Base-by-base conservation (phyloP, 1,140 invertebrate species). In the Notospermus geniculatus region DNA sequence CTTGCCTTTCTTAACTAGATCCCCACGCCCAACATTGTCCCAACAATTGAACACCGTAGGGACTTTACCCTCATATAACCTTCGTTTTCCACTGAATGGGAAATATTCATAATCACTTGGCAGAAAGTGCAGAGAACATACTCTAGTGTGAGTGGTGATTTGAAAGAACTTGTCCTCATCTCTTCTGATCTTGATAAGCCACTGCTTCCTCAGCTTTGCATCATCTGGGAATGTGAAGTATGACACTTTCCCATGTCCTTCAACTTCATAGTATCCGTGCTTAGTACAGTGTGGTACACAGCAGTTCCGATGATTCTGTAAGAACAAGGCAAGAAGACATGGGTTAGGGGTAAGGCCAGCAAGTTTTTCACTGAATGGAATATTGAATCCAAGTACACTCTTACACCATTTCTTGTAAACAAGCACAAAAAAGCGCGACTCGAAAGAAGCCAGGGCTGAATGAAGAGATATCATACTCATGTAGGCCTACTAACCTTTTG, bases 71-170 rank as follows among this genome's bases (percentile, higher is more conserved):
- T 19, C 25, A 27, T 50, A n/a, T 50, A 50, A 50, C 4, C 4
- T 23, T 27, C 46, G n/a, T 19, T n/a, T 5, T 23, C 46, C 46
- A 19, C 19, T 27, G 46, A 50, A 50, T 27, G 4, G 46, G n/a
- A 19, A 23, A 50, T 50, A 50, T 27, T 50, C 46, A n/a, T 23
- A 50, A 27, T 50, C 46, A 50, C 25, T 27, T n/a, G n/a, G 19
- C n/a, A 23, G n/a, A n/a, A 50, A 50, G 46, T 50, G 46, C 46
- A 50, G n/a, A 9, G 46, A 50, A 50, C 46, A 50, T 50, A 50
- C 25, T 19, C 5, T 9, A 23, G 46, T 23, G n/a, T 50, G 46
- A 50, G n/a, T 5, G 5, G 4, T 50, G 46, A 50, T 27, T 23
- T 23, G 4, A 50, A 50, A 50, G 46, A 23, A 27, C 25, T 50